Evolutionary conservation across 2,797 vertebrate genomes (phyloP), one percentile per base, ranked within the genome.

Genomic region (Iguana delicatissima): DNA sequence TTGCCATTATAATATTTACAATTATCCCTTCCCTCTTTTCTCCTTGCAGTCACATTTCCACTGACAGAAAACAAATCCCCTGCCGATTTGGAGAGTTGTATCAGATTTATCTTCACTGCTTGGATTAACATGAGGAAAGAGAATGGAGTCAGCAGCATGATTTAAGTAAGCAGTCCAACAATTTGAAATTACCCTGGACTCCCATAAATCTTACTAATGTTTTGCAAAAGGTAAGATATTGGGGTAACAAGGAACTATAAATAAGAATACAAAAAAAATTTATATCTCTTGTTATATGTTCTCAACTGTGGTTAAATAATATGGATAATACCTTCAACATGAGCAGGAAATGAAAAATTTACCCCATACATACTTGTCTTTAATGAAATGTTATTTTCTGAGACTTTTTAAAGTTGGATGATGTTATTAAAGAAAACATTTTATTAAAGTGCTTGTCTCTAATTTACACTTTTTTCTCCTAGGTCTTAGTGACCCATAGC

Each of bases 281-380:
- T 95, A 94, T 96, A 93, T 96, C 95, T 97, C 92, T 96, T 0
- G 81, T 96, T 95, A 91, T 94, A 87, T 91, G 93, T 95, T 95
- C 93, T 97, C 94, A 94, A 80, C 80, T 88, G 91, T 92, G 92
- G 91, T 96, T 95, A 95, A 96, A 93, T 96, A 96, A 96, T 88
- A 94, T 93, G 92, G 91, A 91, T 95, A 96, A 94, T 93, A 95
- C 94, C 93, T 94, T 95, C 96, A 95, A 96, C 64, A 74, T 96
- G 96, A 97, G 86, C 96, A 97, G 97, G 96, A 97, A 97, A 97
- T 97, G 96, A 97, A 97, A 96, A 96, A 93, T 95, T 94, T 95
- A 92, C 94, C 93, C 95, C 95, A 89, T 96, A 92, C 93, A 94
- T 95, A 95, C 94, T 97, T 96, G 96, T 95, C 95, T 97, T 94